These are phyloP conservation scores for Oophaga sylvatica DNA, from an alignment of 2,797 vertebrate genomes.

Conservation along the genomic window DNA sequence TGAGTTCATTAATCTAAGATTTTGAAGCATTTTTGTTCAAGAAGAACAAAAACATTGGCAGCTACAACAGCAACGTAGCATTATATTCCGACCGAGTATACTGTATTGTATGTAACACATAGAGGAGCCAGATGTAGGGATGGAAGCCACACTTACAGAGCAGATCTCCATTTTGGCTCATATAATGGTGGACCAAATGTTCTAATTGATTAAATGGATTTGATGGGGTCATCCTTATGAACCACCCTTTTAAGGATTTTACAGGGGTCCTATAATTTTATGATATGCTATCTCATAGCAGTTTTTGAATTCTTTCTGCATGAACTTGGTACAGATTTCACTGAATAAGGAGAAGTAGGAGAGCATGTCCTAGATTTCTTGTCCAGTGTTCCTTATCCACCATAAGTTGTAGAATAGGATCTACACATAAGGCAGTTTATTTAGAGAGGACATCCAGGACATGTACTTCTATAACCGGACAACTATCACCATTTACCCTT, in stretches of 20 bases:
- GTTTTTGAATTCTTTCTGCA: too few species aligned
- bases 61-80: not conserved
- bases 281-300: too few species aligned
- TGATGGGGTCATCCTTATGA: not conserved
- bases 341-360: too few species aligned
- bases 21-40: not conserved
- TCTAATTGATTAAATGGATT: not conserved
- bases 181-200: not conserved
- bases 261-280: too few species aligned
- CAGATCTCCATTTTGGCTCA: not conserved
- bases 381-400: too few species aligned
- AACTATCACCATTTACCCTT: not conserved
- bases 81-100: not conserved
- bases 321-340: too few species aligned
- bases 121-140: not conserved
- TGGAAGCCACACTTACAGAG: not conserved
- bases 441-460: not conserved
- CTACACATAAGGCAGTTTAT: too few species aligned
- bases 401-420: not conserved
- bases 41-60: not conserved
- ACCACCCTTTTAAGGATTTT: not conserved
- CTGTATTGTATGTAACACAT: not conserved
- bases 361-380: too few species aligned
- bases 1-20: not conserved
- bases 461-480: not conserved